phyloP scores from a whole-genome alignment of 2,113 vertebrate species.

The Oncorhynchus nerka region DNA sequence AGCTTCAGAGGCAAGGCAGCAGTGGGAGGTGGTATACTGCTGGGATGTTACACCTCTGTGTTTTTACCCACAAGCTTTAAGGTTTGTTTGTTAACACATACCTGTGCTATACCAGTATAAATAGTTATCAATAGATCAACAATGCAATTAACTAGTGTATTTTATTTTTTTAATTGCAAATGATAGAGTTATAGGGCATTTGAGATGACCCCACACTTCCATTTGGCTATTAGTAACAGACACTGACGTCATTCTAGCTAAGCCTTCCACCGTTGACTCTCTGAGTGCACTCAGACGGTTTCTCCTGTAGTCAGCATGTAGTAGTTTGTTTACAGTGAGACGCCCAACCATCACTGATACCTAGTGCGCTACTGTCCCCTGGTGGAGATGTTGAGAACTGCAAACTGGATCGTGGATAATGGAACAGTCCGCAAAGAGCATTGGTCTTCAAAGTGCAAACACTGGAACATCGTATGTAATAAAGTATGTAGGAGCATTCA shows the following conservation, averaged over 20 bases:
- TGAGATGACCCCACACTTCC: neutral
- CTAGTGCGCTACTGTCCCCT: slow-evolving; percentile 61
- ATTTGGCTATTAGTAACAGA: too few relatives aligned
- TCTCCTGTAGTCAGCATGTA: slow-evolving; percentile 39
- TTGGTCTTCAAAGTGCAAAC: neutral
- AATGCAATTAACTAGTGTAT: neutral
- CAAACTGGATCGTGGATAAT: neutral
- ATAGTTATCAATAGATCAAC: neutral
- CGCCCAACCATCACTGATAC: neutral
- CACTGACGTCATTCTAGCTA: neutral
- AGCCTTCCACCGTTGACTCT: neutral
- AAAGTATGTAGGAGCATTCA: neutral
- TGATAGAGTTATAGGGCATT: neutral
- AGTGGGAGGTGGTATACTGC: neutral
- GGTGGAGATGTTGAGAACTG: slow-evolving; percentile 23
- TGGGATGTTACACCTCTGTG: neutral
- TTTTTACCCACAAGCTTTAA: neutral
- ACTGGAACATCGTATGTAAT: neutral
- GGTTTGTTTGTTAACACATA: neutral
- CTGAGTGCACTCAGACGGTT: slow-evolving; percentile 17
- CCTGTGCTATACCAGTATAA: neutral
- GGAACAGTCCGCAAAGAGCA: neutral
- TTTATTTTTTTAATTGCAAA: neutral
- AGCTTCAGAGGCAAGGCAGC: too few relatives aligned
- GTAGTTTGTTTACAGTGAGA: neutral